These are phyloP conservation scores for Menidia menidia DNA, from an alignment of 2,797 vertebrate genomes.

Conservation along the genomic window DNA sequence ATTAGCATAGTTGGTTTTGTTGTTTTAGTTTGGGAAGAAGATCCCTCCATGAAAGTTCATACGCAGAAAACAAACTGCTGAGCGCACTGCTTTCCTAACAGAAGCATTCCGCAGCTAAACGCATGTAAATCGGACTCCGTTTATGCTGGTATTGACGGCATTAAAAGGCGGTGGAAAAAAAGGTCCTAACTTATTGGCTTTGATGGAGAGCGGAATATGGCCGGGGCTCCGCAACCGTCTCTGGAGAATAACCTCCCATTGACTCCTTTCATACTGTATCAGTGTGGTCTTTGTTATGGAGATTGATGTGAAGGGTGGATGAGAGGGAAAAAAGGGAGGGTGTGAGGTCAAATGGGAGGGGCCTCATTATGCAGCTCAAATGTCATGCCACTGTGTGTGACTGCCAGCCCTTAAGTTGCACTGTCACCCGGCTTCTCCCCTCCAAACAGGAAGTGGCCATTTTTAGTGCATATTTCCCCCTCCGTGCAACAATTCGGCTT, in stretches of 20 bases:
- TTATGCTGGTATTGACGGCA: background rate
- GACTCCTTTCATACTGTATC: constrained; percentile 68
- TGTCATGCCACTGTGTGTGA: constrained; percentile 68
- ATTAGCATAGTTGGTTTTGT: too few relatives aligned
- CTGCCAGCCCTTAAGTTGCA: constrained; percentile 45
- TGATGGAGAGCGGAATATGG: constrained; percentile 33
- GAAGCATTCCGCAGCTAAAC: too few relatives aligned
- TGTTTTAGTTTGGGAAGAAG: too few relatives aligned
- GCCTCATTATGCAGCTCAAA: constrained; percentile 63
- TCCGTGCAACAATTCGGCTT: constrained; percentile 49
- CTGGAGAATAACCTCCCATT: constrained; percentile 50
- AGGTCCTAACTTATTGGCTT: constrained; percentile 37
- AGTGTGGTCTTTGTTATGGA: constrained; percentile 74
- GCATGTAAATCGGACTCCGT: too few relatives aligned
- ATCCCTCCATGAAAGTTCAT: too few relatives aligned
- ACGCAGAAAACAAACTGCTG: too few relatives aligned
- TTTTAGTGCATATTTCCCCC: constrained; percentile 64
- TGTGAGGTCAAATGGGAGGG: constrained; percentile 61
- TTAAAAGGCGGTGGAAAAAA: constrained; percentile 12
- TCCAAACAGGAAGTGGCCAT: constrained; percentile 71
- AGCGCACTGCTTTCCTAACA: too few relatives aligned
- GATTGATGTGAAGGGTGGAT: constrained; percentile 64
- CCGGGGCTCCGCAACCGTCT: constrained; percentile 40
- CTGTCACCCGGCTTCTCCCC: constrained; percentile 46
- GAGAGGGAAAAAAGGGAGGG: constrained; percentile 40